Conservation (phyloP, 2,113 vertebrate species). For the Lathamus discolor region DNA sequence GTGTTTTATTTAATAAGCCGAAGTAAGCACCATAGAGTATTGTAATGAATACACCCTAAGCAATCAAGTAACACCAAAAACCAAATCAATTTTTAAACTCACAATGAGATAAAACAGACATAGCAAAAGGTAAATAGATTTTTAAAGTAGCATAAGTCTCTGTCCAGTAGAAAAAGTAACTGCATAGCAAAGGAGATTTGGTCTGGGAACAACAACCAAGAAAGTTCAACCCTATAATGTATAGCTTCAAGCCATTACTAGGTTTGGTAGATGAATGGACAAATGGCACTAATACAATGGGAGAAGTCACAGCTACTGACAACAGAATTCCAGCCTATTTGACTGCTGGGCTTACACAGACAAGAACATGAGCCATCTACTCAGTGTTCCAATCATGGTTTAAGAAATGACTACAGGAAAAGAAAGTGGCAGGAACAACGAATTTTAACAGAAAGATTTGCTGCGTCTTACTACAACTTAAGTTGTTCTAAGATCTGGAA, state of each 20-base stretch:
- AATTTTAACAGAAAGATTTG: not conserved
- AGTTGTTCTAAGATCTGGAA: not conserved
- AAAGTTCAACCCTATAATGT: not conserved
- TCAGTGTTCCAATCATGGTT: not conserved
- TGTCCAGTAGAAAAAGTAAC: slow-evolving; percentile 17
- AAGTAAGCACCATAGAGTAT: slow-evolving; percentile 7
- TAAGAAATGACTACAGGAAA: not conserved
- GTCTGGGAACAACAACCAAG: not conserved
- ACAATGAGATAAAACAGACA: not conserved
- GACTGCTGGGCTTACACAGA: not conserved
- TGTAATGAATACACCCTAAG: slow-evolving; percentile 6
- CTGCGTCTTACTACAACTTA: not conserved
- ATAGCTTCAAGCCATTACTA: fast-evolving
- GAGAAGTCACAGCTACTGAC: not conserved
- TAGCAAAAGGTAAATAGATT: not conserved
- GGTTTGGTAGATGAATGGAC: not conserved
- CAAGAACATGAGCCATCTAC: not conserved
- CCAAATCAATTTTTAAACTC: not conserved
- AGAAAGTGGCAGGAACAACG: not conserved
- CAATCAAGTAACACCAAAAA: slow-evolving; percentile 27
- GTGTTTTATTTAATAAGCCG: not conserved
- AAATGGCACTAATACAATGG: not conserved
- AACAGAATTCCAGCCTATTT: not conserved
- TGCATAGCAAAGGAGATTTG: slow-evolving; percentile 32
- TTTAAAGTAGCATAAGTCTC: not conserved